Conservation (phyloP, 2,888 invertebrate species). For the Xestoiulus laeticollis region DNA sequence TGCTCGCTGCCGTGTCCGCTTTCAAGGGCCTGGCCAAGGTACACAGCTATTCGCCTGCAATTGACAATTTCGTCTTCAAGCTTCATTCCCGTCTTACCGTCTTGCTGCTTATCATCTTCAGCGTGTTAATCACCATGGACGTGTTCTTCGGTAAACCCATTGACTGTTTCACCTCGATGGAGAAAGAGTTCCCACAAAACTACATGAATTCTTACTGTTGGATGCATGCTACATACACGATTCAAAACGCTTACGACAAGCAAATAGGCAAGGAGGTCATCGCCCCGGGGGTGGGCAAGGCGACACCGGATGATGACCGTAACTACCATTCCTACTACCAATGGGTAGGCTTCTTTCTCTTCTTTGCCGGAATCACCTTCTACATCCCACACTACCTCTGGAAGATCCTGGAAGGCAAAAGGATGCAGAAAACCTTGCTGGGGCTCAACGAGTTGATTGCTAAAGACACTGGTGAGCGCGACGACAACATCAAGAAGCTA, state of each 20-base stretch:
- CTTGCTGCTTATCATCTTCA: slow-evolving; percentile 56
- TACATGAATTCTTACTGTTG: slow-evolving; percentile 95
- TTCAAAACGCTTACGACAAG: slow-evolving; percentile 68
- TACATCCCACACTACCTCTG: slow-evolving; percentile 59
- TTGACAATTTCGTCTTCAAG: slow-evolving; percentile 53
- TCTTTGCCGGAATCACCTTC: slow-evolving; percentile 57
- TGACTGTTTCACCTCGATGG: slow-evolving; percentile 56
- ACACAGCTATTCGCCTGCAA: slow-evolving; percentile 57
- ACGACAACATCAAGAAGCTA: slow-evolving; percentile 56
- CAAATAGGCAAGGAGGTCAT: neutral
- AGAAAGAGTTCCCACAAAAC: slow-evolving; percentile 70
- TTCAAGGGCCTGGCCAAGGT: slow-evolving; percentile 56
- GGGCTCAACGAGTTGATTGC: slow-evolving; percentile 58
- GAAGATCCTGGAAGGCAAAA: slow-evolving; percentile 59
- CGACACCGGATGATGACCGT: slow-evolving; percentile 60
- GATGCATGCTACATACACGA: slow-evolving; percentile 90
- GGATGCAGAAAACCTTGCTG: slow-evolving; percentile 56
- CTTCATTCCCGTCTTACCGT: slow-evolving; percentile 52
- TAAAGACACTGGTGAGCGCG: slow-evolving; percentile 54
- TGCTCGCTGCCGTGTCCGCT: neutral
- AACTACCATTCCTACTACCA: slow-evolving; percentile 59
- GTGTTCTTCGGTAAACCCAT: slow-evolving; percentile 60
- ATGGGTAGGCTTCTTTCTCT: slow-evolving; percentile 55
- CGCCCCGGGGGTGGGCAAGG: slow-evolving; percentile 58
- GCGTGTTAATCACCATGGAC: slow-evolving; percentile 58